Percentiles rank a stretch among this genome's conserved stretches.
Evolutionary conservation across 2,888 invertebrate species (phyloP).

Genomic region (Tetanocera ferruginea): DNA sequence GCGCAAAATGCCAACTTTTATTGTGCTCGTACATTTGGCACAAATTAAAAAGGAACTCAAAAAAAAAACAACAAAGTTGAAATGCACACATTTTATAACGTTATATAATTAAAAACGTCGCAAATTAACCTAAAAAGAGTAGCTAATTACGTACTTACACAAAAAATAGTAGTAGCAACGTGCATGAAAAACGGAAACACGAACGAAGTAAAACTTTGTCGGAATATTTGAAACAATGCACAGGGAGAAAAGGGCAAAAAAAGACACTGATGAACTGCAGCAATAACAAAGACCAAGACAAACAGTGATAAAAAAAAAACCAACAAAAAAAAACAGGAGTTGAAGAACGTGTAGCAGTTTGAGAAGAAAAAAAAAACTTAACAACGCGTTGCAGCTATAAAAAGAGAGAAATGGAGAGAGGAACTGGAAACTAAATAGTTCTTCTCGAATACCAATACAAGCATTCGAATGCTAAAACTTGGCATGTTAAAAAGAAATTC

Average conservation of each 20-base stretch:
- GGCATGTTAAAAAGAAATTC: not conserved
- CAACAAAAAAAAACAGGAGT: not conserved
- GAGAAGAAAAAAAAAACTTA: not conserved
- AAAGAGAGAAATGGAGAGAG: not conserved
- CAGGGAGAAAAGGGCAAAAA: not conserved
- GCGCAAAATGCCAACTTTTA: too few relatives aligned
- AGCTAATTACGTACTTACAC: conserved; percentile 19
- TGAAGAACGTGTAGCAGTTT: not conserved
- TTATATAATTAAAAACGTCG: conserved; percentile 18
- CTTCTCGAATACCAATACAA: not conserved
- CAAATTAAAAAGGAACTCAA: not conserved
- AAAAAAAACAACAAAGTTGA: not conserved
- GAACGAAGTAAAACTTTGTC: not conserved
- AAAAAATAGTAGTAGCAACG: conserved; percentile 9
- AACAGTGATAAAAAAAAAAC: not conserved
- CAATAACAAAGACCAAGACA: not conserved
- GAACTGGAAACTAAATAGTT: not conserved
- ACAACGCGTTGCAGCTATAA: not conserved
- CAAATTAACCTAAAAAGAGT: not conserved
- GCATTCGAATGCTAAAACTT: not conserved
- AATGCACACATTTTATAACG: not conserved
- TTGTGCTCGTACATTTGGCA: too few relatives aligned
- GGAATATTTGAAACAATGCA: conserved; percentile 10
- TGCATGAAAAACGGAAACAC: not conserved
- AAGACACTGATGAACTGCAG: not conserved